A percentile compares a stretch with the other conserved stretches of the same genome.
These are phyloP conservation scores for Myotis daubentonii DNA, from an alignment of 2,797 vertebrate genomes.

Conservation along the genomic window DNA sequence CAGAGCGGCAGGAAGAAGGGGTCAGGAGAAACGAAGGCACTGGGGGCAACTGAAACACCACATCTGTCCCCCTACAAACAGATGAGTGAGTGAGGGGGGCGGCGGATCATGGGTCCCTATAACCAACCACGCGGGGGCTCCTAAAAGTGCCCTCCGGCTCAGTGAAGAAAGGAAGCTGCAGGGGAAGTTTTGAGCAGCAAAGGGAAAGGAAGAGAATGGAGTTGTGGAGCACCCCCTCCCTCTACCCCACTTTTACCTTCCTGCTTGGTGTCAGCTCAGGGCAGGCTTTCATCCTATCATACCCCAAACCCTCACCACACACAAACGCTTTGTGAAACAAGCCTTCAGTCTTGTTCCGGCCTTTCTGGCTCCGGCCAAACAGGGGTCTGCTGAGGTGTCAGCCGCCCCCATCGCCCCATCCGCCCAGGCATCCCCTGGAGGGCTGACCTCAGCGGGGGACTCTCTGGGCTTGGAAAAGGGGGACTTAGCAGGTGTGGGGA, in stretches of 20 bases:
- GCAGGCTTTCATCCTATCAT: neutral
- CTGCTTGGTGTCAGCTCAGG: neutral
- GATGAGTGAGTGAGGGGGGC: neutral
- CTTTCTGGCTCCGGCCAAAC: neutral
- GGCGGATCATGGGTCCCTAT: neutral
- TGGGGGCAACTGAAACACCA: neutral
- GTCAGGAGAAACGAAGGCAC: neutral
- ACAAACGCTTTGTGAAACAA: neutral
- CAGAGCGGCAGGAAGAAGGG: neutral
- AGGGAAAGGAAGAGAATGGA: neutral
- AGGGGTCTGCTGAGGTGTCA: neutral
- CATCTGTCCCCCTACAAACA: neutral
- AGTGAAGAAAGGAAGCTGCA: neutral
- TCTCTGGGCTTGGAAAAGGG: neutral
- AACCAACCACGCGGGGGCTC: neutral
- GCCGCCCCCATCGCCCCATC: neutral
- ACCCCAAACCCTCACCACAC: neutral
- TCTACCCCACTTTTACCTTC: neutral
- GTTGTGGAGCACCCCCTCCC: too few species aligned
- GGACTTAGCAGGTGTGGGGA: too few species aligned
- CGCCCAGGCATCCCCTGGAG: neutral
- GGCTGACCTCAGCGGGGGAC: neutral
- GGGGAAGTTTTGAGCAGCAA: neutral
- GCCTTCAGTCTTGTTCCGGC: neutral
- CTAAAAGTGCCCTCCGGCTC: neutral